Base-by-base conservation (phyloP, 1,140 invertebrate species). In the Globodera rostochiensis region DNA sequence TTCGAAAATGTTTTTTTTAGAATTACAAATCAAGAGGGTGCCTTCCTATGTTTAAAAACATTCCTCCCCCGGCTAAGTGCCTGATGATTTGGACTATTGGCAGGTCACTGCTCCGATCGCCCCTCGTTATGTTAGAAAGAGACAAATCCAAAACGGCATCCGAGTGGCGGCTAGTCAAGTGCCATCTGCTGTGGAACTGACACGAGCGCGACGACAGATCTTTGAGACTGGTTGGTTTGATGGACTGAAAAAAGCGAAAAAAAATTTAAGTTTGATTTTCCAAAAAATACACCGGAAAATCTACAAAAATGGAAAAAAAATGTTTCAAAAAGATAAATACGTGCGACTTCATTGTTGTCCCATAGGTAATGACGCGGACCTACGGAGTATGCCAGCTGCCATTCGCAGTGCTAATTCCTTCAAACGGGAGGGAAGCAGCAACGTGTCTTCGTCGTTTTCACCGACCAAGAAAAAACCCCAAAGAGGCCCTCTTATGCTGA, bases 101-200 rank as follows among this genome's bases (percentile, higher is more conserved):
- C 47, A 74, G 76, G 57, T 78, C 21, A 78, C 76, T 15, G 76
- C 64, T 15, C 76, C 76, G 19, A 78, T 78, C 64, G 76, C 76
- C 25, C 76, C 76, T 6, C 66, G 76, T 69, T 49, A 78, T 46
- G 76, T 67, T 3, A 60, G 76, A 13, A 78, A 69, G 46, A 36
- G 76, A 46, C 76, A 78, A 69, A 78, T 78, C 9, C 25, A 9
- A 46, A 60, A 70, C 64, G 76, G 76, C 53, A 78, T 78, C 15
- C 46, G 66, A 50, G 50, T 78, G 46, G 21, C 64, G 47, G 76
- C 76, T 19, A 49, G 46, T 77, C 64, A 49, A 21, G 76, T 78
- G 25, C 76, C 76, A 25, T 78, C 76, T 46, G 76, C 76, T 8
- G 76, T 78, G 4, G 76, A 78, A 69, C 69, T 78, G 69, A 78